Conservation (phyloP, 2,888 invertebrate species). For the Leptinotarsa rubiginosa region DNA sequence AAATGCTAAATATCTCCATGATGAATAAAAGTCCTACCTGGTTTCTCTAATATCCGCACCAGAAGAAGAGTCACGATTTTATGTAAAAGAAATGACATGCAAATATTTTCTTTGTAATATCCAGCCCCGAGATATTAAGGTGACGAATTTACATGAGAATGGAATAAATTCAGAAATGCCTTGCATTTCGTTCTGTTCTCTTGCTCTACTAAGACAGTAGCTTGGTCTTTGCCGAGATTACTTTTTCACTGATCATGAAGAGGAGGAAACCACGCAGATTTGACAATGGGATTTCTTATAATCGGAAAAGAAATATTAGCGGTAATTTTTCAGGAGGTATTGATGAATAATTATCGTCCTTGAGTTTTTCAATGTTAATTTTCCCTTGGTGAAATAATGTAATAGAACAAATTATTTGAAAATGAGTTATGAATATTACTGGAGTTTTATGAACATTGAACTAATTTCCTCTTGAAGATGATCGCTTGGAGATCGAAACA, state of each 20-base stretch:
- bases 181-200: conserved; percentile 20
- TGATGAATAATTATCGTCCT: too few species aligned
- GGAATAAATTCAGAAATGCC: conserved; percentile 55
- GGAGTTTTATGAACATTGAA: too few species aligned
- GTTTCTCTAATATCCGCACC: conserved; percentile 18
- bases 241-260: background rate
- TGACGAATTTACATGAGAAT: conserved; percentile 60
- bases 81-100: conserved; percentile 54
- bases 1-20: conserved; percentile 18
- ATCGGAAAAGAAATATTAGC: background rate
- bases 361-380: too few species aligned
- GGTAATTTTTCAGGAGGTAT: too few species aligned
- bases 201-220: background rate
- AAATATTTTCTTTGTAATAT: conserved; percentile 55
- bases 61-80: conserved; percentile 21
- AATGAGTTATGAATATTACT: too few species aligned
- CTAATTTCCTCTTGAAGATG: too few species aligned
- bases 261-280: background rate
- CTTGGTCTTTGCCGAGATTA: background rate
- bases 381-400: too few species aligned
- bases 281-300: background rate
- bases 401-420: too few species aligned
- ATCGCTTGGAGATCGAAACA: too few species aligned
- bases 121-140: conserved; percentile 54
- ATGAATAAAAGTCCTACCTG: conserved; percentile 19